phyloP scores from a whole-genome alignment of 2,888 invertebrate genomes.

The Nesidiocoris tenuis region DNA sequence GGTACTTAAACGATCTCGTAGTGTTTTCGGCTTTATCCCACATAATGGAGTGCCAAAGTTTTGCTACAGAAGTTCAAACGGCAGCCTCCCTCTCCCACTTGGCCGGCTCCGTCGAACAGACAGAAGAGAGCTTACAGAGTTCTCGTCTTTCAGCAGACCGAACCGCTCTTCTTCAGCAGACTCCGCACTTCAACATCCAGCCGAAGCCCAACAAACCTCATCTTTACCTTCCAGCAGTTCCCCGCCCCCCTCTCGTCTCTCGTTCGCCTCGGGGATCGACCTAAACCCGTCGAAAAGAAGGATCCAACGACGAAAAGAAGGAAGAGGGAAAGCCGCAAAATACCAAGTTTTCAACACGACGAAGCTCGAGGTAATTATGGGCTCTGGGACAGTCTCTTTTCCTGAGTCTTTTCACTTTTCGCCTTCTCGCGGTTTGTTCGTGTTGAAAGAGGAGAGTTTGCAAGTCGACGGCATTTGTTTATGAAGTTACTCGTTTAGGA shows the following conservation, averaged over 20 bases:
- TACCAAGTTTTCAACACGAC: slow-evolving; percentile 21
- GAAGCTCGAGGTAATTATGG: slow-evolving; percentile 23
- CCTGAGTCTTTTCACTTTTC: not conserved
- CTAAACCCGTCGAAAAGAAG: slow-evolving; percentile 23
- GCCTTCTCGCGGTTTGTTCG: not conserved
- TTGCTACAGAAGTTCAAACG: slow-evolving; percentile 37
- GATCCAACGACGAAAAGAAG: not conserved
- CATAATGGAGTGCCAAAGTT: slow-evolving; percentile 42
- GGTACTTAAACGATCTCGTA: slow-evolving; percentile 39
- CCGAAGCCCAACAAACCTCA: not conserved
- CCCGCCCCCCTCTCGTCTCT: not conserved
- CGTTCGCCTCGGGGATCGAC: slow-evolving; percentile 4
- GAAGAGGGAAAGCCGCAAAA: slow-evolving; percentile 13
- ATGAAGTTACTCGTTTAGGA: not conserved
- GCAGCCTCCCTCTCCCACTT: slow-evolving; percentile 23
- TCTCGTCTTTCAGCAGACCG: slow-evolving; percentile 7
- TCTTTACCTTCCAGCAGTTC: not conserved
- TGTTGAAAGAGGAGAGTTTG: not conserved
- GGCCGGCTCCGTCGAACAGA: not conserved
- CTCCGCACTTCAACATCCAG: no score
- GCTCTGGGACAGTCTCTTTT: not conserved
- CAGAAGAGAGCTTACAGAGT: slow-evolving; percentile 30
- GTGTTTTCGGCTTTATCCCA: slow-evolving; percentile 42
- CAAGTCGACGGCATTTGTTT: not conserved
- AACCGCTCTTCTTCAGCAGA: not conserved